Evolutionary conservation across 2,888 invertebrate genomes (phyloP).

Genomic region (Amitus sp.): DNA sequence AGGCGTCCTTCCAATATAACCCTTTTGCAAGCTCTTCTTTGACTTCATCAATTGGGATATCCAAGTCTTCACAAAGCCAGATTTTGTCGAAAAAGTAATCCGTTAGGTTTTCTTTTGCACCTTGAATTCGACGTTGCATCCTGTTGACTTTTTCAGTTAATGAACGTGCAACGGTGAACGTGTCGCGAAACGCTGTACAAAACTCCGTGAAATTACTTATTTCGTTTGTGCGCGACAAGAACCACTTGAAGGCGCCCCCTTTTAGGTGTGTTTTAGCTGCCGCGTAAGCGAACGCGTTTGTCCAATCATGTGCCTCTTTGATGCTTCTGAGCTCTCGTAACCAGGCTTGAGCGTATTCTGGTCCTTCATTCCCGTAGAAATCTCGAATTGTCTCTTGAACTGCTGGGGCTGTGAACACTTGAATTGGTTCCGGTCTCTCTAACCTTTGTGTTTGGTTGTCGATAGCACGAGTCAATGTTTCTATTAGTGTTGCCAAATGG

Average conservation of each 20-base stretch:
- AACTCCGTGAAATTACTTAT: not conserved
- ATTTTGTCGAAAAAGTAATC: constrained; percentile 22
- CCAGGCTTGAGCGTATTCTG: constrained; percentile 20
- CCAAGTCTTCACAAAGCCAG: constrained; percentile 10
- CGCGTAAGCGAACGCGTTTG: constrained; percentile 4
- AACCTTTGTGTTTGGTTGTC: not conserved
- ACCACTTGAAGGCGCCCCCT: not conserved
- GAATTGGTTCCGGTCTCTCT: not conserved
- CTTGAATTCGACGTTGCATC: constrained; percentile 15
- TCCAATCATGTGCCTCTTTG: constrained; percentile 11
- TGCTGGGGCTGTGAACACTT: too few relatives aligned
- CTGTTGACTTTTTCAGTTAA: constrained; percentile 11
- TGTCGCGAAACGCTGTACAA: not conserved
- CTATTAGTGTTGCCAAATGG: too few relatives aligned
- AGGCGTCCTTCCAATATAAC: constrained; percentile 10
- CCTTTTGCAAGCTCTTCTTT: constrained; percentile 14
- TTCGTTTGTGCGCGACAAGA: not conserved
- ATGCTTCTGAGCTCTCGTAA: constrained; percentile 11
- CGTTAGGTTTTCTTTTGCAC: constrained; percentile 5
- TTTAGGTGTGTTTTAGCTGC: constrained; percentile 11
- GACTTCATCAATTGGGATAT: constrained; percentile 6
- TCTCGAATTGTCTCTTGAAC: constrained; percentile 3
- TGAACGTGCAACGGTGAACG: constrained; percentile 7
- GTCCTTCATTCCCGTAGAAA: constrained; percentile 22
- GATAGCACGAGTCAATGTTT: too few relatives aligned